phyloP scores from a whole-genome alignment of 2,888 invertebrate species.

The Buathra laborator region DNA sequence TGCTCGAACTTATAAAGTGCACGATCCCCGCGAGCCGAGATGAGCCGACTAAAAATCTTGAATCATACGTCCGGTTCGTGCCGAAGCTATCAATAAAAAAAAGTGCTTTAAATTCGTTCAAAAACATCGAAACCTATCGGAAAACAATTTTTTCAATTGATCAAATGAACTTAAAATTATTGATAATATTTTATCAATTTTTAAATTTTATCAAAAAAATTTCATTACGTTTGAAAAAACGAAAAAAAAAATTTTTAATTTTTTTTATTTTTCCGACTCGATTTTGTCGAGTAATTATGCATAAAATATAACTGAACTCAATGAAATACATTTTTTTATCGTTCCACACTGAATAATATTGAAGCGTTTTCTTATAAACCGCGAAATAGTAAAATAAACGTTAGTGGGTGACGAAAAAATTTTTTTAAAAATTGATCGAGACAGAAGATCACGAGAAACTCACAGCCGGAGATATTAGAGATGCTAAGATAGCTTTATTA shows the following conservation, averaged over 20 bases:
- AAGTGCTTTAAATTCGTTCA: background rate
- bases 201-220: background rate
- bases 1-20: slow-evolving; percentile 71
- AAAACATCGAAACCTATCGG: background rate
- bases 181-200: background rate
- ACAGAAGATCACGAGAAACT: slow-evolving; percentile 23
- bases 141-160: too few relatives aligned
- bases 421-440: slow-evolving; percentile 35
- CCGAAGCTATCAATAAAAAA: background rate
- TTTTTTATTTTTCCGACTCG: too few relatives aligned
- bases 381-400: background rate
- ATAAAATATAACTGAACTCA: too few relatives aligned
- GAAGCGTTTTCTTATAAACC: background rate
- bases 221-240: too few relatives aligned
- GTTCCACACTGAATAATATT: too few relatives aligned
- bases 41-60: slow-evolving; percentile 21
- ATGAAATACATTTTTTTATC: too few relatives aligned
- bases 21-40: slow-evolving; percentile 54
- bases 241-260: too few relatives aligned
- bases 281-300: too few relatives aligned
- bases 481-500: slow-evolving; percentile 82
- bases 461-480: slow-evolving; percentile 77
- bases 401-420: background rate
- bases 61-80: slow-evolving; percentile 21
- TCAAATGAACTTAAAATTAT: background rate